A percentile compares a stretch with the other conserved stretches of the same genome.
phyloP scores from a whole-genome alignment of 1,140 invertebrate genomes.

The Ceratina calcarata region DNA sequence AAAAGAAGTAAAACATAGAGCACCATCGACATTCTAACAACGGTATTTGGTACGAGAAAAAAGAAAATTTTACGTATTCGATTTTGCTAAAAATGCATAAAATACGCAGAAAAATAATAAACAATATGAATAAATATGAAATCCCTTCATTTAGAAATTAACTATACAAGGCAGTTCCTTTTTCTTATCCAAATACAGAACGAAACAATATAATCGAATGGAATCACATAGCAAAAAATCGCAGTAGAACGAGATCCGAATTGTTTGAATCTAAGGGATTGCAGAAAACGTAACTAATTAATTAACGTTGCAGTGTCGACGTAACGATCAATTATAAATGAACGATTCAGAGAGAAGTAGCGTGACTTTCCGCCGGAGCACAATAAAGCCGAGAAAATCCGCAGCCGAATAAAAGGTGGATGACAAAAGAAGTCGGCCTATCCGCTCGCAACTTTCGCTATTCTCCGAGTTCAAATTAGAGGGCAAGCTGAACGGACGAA shows the following conservation, averaged over 20 bases:
- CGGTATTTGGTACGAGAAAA: no score
- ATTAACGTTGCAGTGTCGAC: conserved; percentile 12
- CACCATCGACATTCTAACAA: no score
- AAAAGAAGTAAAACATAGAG: no score
- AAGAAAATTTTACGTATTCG: no score
- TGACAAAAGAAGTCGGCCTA: conserved; percentile 22
- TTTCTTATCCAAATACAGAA: no score
- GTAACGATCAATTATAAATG: conserved; percentile 32
- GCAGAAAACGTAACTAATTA: conserved; percentile 21
- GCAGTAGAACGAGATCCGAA: neutral
- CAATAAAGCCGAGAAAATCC: neutral
- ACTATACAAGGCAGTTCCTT: no score
- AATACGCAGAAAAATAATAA: no score
- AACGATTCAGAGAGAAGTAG: conserved; percentile 8
- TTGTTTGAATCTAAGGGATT: neutral
- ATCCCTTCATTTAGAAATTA: no score
- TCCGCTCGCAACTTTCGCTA: conserved; percentile 4
- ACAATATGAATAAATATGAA: no score
- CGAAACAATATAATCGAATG: neutral
- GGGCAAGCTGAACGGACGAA: no score
- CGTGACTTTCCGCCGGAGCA: conserved; percentile 4
- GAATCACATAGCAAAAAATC: neutral
- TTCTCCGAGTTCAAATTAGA: conserved; percentile 15
- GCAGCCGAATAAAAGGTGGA: neutral
- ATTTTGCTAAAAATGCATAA: no score